Evolutionary conservation across 2,888 invertebrate species (phyloP).

Genomic region (Chloroclysta siterata): DNA sequence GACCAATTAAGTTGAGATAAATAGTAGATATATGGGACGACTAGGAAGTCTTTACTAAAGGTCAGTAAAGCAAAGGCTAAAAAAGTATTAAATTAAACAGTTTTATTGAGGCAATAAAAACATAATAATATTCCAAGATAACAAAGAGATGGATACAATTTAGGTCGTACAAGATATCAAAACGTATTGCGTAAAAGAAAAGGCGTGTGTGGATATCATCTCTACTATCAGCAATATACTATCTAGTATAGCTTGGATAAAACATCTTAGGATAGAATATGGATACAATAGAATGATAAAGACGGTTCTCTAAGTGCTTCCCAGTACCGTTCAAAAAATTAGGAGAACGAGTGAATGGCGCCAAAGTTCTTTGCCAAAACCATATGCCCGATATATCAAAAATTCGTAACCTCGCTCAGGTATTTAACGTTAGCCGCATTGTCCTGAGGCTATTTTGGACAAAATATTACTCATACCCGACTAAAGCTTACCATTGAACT

Average conservation of each 20-base stretch:
- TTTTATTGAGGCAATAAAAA: slow-evolving; percentile 1
- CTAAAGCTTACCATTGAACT: slow-evolving; percentile 37
- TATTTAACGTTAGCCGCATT: not conserved
- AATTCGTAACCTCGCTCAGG: not conserved
- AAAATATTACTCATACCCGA: slow-evolving; percentile 13
- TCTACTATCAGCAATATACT: not conserved
- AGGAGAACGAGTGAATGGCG: too few relatives aligned
- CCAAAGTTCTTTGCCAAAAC: too few relatives aligned
- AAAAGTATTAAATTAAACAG: not conserved
- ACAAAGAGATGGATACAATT: not conserved
- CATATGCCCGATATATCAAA: not conserved
- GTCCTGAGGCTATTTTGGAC: slow-evolving; percentile 23
- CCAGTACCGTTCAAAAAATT: too few relatives aligned
- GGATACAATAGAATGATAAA: not conserved
- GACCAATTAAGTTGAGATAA: slow-evolving; percentile 15
- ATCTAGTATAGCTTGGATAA: too few relatives aligned
- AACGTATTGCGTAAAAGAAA: not conserved
- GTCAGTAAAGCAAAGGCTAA: slow-evolving; percentile 9
- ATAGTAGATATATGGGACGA: slow-evolving; percentile 4
- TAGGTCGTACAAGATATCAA: not conserved
- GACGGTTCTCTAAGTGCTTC: too few relatives aligned
- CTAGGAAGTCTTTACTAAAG: slow-evolving; percentile 22
- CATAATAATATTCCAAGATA: not conserved
- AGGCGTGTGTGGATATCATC: not conserved
- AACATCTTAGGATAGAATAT: not conserved